A percentile compares a stretch with the other conserved stretches of the same genome.
phyloP scores from a whole-genome alignment of 2,797 vertebrate genomes.

The Coccyzus lansbergi region DNA sequence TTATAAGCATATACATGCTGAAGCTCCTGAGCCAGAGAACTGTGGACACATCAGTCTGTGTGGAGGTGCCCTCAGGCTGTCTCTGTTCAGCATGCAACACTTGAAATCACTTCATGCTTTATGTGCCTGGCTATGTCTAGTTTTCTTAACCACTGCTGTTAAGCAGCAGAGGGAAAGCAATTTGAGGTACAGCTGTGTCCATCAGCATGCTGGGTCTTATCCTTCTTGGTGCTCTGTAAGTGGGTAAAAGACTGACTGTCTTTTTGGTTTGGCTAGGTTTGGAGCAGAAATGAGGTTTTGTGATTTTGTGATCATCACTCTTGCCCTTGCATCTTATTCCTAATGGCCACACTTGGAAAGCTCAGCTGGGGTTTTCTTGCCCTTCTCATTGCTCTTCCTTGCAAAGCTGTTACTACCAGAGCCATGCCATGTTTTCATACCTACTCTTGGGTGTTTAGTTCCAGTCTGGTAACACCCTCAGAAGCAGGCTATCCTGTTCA shows the following conservation, averaged over 20 bases:
- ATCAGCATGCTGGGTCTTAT: accelerated
- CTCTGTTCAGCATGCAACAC: accelerated
- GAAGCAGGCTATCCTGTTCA: background rate
- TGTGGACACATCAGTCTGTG: background rate
- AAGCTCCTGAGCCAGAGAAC: background rate
- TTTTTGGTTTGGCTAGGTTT: background rate
- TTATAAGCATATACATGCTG: accelerated
- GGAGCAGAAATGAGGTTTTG: background rate
- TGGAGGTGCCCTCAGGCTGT: background rate
- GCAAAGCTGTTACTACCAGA: background rate
- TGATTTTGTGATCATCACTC: background rate
- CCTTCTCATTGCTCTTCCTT: background rate
- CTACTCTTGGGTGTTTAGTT: background rate
- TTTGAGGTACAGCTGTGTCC: too few species aligned
- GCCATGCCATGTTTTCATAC: background rate
- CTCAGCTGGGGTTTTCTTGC: background rate
- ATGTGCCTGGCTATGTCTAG: accelerated
- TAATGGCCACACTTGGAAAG: background rate
- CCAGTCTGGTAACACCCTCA: too few species aligned
- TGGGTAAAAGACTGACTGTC: background rate
- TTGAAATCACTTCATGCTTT: too few species aligned
- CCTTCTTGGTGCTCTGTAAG: background rate
- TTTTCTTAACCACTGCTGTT: background rate
- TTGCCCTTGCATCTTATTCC: background rate
- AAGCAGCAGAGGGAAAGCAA: background rate